Evolutionary conservation across 2,113 vertebrate genomes (phyloP).

Genomic region (Psilopsiagon aymara): DNA sequence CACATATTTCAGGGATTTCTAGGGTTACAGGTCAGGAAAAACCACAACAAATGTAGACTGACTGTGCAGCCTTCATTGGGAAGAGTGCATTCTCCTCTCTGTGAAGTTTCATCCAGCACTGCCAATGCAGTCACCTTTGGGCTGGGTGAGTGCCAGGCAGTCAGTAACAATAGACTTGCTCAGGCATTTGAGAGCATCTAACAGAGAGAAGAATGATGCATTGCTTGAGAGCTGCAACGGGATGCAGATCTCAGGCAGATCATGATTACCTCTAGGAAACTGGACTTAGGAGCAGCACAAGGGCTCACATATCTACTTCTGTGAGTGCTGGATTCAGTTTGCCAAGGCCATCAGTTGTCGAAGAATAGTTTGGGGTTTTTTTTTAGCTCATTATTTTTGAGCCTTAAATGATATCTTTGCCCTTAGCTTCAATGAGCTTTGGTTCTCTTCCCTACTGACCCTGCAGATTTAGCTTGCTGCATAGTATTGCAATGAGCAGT

Average conservation of each 20-base stretch:
- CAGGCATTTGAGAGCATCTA: not conserved
- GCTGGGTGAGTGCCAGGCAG: not conserved
- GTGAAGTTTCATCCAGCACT: not conserved
- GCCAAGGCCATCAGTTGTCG: not conserved
- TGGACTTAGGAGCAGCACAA: not conserved
- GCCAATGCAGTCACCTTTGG: not conserved
- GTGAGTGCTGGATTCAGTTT: not conserved
- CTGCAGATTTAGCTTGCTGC: not conserved
- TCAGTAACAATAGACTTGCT: not conserved
- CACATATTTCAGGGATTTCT: not conserved
- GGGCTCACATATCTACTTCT: not conserved
- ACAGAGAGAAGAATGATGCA: not conserved
- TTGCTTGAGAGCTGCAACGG: conserved; percentile 18
- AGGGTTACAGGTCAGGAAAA: not conserved
- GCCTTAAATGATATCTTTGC: not conserved
- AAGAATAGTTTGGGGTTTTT: not conserved
- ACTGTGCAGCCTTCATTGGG: not conserved
- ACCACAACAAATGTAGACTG: not conserved
- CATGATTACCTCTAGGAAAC: not conserved
- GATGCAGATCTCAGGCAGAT: not conserved
- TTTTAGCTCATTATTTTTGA: not conserved
- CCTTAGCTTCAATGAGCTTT: not conserved
- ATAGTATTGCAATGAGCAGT: not conserved
- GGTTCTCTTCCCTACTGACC: not conserved
- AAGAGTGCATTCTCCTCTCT: not conserved